Percentiles rank a stretch among this genome's conserved stretches.
These are phyloP conservation scores for Cephus nigrinus DNA, from an alignment of 2,888 invertebrate genomes.

Conservation along the genomic window DNA sequence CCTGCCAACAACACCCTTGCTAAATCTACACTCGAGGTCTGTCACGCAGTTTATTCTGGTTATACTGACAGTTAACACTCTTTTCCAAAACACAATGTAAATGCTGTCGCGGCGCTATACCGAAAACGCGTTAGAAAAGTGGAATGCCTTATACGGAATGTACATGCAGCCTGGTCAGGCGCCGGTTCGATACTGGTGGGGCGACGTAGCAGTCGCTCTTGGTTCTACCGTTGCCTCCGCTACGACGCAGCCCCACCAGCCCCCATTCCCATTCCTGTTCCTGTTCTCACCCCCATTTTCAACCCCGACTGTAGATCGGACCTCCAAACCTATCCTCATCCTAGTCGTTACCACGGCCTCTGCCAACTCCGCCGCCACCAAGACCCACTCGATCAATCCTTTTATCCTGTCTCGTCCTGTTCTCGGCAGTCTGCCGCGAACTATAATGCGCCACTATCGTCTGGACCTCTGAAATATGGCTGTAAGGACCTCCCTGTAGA, in stretches of 20 bases:
- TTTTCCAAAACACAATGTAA: neutral
- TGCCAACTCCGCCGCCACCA: conserved; percentile 21
- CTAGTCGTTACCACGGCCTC: conserved; percentile 23
- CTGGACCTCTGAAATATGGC: neutral
- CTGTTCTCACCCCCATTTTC: conserved; percentile 29
- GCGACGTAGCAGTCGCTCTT: conserved; percentile 23
- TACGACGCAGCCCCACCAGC: conserved; percentile 34
- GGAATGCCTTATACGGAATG: conserved; percentile 47
- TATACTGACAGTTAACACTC: neutral
- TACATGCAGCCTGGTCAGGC: conserved; percentile 47
- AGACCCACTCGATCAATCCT: conserved; percentile 44
- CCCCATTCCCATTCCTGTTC: conserved; percentile 34
- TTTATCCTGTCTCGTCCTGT: conserved; percentile 36
- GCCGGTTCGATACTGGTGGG: conserved; percentile 65
- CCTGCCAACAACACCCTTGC: neutral
- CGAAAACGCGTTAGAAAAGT: conserved; percentile 24
- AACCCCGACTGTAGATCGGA: conserved; percentile 10
- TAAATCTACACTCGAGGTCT: too few species aligned
- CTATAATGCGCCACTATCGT: neutral
- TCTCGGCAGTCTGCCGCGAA: neutral
- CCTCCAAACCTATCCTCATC: conserved; percentile 15
- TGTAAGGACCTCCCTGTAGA: neutral
- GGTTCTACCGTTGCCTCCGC: conserved; percentile 17
- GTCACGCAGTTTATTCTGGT: neutral
- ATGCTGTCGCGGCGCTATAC: neutral